Evolutionary conservation across 1,140 invertebrate genomes (phyloP), one percentile per base, ranked within the genome.

Genomic region (Drosophila paulistorum): DNA sequence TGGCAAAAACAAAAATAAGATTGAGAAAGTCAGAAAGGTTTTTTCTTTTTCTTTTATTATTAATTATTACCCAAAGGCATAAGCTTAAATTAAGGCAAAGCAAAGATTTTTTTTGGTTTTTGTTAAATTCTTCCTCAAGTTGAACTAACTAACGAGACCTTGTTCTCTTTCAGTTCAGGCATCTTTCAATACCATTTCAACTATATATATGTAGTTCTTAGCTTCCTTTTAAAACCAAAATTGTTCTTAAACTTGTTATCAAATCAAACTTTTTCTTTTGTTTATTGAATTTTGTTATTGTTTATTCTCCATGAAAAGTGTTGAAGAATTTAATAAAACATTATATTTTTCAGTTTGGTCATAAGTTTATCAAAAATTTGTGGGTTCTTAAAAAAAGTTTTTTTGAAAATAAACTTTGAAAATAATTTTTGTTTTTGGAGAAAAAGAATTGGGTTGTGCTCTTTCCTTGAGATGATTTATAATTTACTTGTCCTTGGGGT

Each of bases 401-500:
- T 51, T 51, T 51, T 51, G 45, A 23, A 51, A 51, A 23, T 23
- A 23, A 51, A 51, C 45, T 51, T 51, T 51, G 45, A 51, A 23
- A 51, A 51, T 51, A 51, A 23, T 51, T 51, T 51, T 20, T 1
- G 17, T 45, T 7, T 7, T 7, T 1, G 17, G 17, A 30, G 7
- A 10, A 48, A 23, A 51, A 23, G 17, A 9, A 23, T 51, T 51
- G 17, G 20, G 17, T 51, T 23, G 45, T 51, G 17, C 6, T 23
- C 10, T 23, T 51, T 51, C 7, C 9, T 51, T 23, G 20, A 20
- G 45, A 51, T 51, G 45, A 51, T 51, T 51, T 51, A 51, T 51
- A 51, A 51, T 51, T 51, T 51, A 51, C 45, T 51, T 51, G 45
- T 7, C 45, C 45, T 51, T 11, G 45, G 45, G 45, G 45, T 20